Conservation (phyloP, 2,113 vertebrate genomes). For the Balaenoptera acutorostrata region DNA sequence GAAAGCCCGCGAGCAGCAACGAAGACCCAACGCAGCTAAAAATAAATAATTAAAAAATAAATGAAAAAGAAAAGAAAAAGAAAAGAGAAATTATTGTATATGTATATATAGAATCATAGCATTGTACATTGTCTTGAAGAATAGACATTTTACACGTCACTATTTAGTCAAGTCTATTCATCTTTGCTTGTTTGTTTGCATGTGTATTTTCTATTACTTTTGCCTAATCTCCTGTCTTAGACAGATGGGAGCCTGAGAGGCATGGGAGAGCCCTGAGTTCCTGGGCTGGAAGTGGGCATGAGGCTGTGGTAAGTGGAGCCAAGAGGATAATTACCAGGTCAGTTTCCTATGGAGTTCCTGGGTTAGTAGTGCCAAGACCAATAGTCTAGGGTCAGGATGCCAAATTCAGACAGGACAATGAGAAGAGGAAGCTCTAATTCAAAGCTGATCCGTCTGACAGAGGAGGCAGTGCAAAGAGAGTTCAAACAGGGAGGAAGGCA, state of each 20-base stretch:
- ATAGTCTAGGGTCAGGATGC: conserved; percentile 45
- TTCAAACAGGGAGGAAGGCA: not conserved
- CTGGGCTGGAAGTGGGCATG: not conserved
- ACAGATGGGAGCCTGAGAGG: conserved; percentile 36
- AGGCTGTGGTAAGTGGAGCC: conserved; percentile 23
- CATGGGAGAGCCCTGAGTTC: not conserved
- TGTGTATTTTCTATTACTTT: not conserved
- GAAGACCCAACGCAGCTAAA: too few relatives aligned
- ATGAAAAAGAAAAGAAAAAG: too few relatives aligned
- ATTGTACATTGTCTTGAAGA: not conserved
- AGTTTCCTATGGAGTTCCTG: conserved; percentile 57
- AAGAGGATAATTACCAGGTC: conserved; percentile 60
- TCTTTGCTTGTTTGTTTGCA: not conserved
- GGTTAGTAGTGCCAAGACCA: conserved; percentile 52
- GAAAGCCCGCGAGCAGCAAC: too few relatives aligned
- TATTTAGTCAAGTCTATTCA: not conserved
- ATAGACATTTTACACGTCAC: not conserved
- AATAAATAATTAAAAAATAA: too few relatives aligned
- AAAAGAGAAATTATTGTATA: not conserved
- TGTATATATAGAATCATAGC: not conserved
- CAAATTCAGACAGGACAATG: conserved; percentile 46
- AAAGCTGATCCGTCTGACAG: not conserved
- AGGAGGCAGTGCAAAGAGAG: not conserved
- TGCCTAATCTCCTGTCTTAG: not conserved
- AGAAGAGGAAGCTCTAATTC: conserved; percentile 24